These are phyloP conservation scores for Neodiprion lecontei DNA, from an alignment of 1,140 invertebrate genomes.

Conservation along the genomic window DNA sequence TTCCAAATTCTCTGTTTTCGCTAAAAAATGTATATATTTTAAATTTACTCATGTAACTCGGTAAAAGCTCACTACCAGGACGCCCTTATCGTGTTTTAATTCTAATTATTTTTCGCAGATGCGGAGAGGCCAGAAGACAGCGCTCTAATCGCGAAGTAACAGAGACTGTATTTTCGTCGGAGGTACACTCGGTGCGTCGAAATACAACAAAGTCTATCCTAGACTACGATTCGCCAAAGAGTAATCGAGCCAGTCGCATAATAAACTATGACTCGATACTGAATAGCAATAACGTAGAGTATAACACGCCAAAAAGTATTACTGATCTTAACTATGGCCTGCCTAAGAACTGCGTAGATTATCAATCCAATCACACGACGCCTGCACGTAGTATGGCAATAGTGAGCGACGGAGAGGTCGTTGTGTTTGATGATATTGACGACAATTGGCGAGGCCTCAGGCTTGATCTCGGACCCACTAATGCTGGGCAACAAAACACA, in stretches of 20 bases:
- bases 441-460: conserved; percentile 71
- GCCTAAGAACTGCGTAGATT: conserved; percentile 59
- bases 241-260: conserved; percentile 51
- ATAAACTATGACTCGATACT: conserved; percentile 58
- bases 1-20: too few relatives aligned
- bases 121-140: conserved; percentile 63
- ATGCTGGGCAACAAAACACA: conserved; percentile 38
- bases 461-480: conserved; percentile 47
- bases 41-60: too few relatives aligned
- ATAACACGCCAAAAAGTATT: conserved; percentile 57
- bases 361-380: conserved; percentile 57
- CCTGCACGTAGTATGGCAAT: conserved; percentile 61
- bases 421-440: conserved; percentile 84
- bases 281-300: conserved; percentile 62
- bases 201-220: conserved; percentile 54
- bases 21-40: too few relatives aligned
- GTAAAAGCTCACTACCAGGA: too few relatives aligned
- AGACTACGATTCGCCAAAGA: conserved; percentile 58
- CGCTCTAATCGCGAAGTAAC: conserved; percentile 66
- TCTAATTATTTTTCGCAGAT: conserved; percentile 39
- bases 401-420: conserved; percentile 75
- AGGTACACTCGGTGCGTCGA: conserved; percentile 67
- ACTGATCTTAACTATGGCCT: conserved; percentile 59
- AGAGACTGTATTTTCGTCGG: conserved; percentile 70
- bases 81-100: too few relatives aligned